Percentiles rank a stretch among this genome's conserved stretches.
phyloP scores from a whole-genome alignment of 2,113 vertebrate genomes.

The Notarius lentiginosus region DNA sequence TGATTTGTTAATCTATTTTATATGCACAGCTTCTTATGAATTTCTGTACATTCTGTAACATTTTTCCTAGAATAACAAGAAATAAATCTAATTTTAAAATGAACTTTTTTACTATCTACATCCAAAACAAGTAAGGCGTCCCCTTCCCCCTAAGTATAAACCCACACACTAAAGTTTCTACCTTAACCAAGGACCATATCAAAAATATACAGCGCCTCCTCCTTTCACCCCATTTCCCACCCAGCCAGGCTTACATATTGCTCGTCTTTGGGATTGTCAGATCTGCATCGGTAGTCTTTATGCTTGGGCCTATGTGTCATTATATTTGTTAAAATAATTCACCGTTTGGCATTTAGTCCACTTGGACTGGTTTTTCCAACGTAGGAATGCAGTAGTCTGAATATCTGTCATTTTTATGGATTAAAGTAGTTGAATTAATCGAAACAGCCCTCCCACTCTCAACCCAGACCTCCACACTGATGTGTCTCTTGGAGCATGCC shows the following conservation, averaged over 20 bases:
- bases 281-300: not conserved
- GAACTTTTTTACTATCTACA: not conserved
- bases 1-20: not conserved
- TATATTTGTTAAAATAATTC: slow-evolving; percentile 4
- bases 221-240: not conserved
- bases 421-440: slow-evolving; percentile 7
- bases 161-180: not conserved
- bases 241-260: not conserved
- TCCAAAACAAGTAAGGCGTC: not conserved
- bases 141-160: not conserved
- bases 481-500: slow-evolving; percentile 58
- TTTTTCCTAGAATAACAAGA: not conserved
- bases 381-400: not conserved
- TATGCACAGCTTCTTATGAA: not conserved
- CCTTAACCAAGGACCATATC: not conserved
- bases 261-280: not conserved
- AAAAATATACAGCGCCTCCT: not conserved
- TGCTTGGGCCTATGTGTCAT: too few relatives aligned
- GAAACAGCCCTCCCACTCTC: slow-evolving; percentile 8
- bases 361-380: slow-evolving; percentile 1
- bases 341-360: not conserved
- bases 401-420: slow-evolving; percentile 22
- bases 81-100: not conserved
- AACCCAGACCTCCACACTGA: slow-evolving; percentile 50
- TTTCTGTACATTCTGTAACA: not conserved